These are phyloP conservation scores for Octopus sinensis DNA, from an alignment of 1,140 invertebrate genomes.

Conservation along the genomic window DNA sequence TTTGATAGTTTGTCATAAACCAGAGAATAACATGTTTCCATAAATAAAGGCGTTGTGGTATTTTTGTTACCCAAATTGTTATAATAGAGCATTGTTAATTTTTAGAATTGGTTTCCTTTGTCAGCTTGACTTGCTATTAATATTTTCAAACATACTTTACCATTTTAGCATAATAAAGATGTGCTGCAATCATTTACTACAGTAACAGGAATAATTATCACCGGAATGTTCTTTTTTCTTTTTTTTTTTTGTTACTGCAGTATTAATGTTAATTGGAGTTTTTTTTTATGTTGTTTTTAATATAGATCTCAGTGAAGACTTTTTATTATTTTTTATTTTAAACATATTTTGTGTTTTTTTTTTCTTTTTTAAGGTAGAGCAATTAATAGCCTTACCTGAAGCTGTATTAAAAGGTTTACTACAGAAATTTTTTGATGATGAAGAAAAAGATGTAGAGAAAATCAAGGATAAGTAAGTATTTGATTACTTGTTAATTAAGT, in stretches of 20 bases:
- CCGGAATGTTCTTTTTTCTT: background rate
- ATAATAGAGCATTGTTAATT: too few relatives aligned
- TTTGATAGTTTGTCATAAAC: too few relatives aligned
- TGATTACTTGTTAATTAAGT: background rate
- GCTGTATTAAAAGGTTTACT: constrained; percentile 77
- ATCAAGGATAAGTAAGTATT: constrained; percentile 69
- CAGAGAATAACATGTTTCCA: too few relatives aligned
- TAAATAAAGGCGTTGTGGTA: too few relatives aligned
- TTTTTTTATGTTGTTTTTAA: background rate
- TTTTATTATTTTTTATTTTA: background rate
- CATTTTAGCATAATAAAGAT: too few relatives aligned
- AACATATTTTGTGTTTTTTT: background rate
- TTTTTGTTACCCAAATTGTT: too few relatives aligned
- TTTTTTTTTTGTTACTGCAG: background rate
- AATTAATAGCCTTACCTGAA: constrained; percentile 77
- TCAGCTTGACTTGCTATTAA: too few relatives aligned
- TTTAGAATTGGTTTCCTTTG: too few relatives aligned
- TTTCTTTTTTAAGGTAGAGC: constrained; percentile 65
- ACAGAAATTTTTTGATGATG: constrained; percentile 73
- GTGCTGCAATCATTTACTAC: background rate
- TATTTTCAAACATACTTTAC: too few relatives aligned
- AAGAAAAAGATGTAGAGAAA: constrained; percentile 69
- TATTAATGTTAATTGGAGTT: background rate
- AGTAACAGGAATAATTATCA: background rate
- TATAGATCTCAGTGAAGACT: background rate